Percentiles rank a stretch among this genome's conserved stretches.
Evolutionary conservation across 2,797 vertebrate species (phyloP).

Genomic region (Arctocebus calabarensis): DNA sequence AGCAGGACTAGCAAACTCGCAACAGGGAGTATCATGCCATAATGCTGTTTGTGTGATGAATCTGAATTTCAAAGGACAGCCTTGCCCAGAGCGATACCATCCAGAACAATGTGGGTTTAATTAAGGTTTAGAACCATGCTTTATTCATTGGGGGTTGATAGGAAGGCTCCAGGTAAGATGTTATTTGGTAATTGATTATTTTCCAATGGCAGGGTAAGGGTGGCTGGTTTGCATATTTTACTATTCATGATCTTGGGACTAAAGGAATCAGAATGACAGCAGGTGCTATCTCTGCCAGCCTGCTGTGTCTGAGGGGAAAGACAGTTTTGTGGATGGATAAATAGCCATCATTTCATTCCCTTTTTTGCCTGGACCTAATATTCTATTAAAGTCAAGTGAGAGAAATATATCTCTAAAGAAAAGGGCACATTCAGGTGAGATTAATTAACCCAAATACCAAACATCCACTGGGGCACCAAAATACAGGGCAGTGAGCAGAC

Average conservation of each 20-base stretch:
- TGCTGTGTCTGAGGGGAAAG: slow-evolving; percentile 44
- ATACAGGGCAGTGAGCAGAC: neutral
- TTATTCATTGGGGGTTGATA: neutral
- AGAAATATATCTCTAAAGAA: slow-evolving; percentile 24
- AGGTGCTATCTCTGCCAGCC: slow-evolving; percentile 15
- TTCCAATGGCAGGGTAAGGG: slow-evolving; percentile 29
- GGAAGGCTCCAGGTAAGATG: slow-evolving; percentile 55
- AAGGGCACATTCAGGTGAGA: neutral
- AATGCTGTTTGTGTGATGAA: slow-evolving; percentile 35
- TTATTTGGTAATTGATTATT: slow-evolving; percentile 69
- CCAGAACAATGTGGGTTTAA: slow-evolving; percentile 57
- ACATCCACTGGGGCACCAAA: neutral
- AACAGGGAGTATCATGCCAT: neutral
- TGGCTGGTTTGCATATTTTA: slow-evolving; percentile 68
- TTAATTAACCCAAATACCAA: neutral
- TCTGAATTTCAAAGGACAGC: slow-evolving; percentile 64
- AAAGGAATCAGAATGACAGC: slow-evolving; percentile 55
- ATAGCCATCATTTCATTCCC: neutral
- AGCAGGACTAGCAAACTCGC: neutral
- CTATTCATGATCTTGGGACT: slow-evolving; percentile 70
- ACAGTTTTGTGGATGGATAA: slow-evolving; percentile 36
- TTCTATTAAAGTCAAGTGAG: neutral
- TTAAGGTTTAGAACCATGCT: slow-evolving; percentile 42
- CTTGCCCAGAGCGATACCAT: slow-evolving; percentile 40
- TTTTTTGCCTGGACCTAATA: neutral